These are phyloP conservation scores for Suricata suricatta DNA, from an alignment of 2,113 vertebrate species.

Conservation along the genomic window DNA sequence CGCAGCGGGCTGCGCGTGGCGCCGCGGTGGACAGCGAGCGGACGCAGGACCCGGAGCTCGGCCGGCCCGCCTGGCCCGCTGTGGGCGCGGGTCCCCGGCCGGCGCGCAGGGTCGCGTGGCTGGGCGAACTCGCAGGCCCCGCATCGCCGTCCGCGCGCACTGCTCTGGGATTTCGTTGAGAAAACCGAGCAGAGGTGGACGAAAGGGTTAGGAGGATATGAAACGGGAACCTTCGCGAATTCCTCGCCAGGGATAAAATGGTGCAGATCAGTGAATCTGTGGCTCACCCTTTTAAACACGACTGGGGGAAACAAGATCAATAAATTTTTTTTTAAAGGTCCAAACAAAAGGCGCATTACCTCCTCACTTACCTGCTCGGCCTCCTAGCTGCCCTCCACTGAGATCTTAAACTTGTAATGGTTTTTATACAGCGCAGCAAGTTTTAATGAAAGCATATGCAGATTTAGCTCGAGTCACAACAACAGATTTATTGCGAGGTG, in stretches of 20 bases:
- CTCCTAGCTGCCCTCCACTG: not conserved
- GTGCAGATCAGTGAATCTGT: not conserved
- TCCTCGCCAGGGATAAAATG: not conserved
- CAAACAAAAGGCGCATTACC: not conserved
- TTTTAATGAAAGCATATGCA: not conserved
- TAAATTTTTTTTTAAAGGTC: not conserved
- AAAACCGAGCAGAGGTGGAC: not conserved
- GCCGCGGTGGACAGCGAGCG: conserved; percentile 40
- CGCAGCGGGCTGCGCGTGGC: conserved; percentile 65
- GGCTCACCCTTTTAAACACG: not conserved
- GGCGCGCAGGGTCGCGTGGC: not conserved
- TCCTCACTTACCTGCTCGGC: not conserved
- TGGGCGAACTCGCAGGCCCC: not conserved
- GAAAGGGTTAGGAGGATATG: not conserved
- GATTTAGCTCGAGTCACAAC: not conserved
- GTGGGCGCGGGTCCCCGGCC: not conserved
- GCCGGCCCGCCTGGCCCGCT: not conserved
- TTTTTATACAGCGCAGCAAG: conserved; percentile 55
- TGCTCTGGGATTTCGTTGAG: conserved; percentile 57
- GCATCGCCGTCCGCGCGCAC: not conserved
- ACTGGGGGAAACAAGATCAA: conserved; percentile 48
- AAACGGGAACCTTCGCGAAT: not conserved
- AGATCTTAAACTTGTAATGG: conserved; percentile 36
- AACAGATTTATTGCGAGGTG: not conserved
- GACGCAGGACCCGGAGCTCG: conserved; percentile 68